These are phyloP conservation scores for Hofmannophila pseudospretella DNA, from an alignment of 2,888 invertebrate genomes.

Conservation along the genomic window DNA sequence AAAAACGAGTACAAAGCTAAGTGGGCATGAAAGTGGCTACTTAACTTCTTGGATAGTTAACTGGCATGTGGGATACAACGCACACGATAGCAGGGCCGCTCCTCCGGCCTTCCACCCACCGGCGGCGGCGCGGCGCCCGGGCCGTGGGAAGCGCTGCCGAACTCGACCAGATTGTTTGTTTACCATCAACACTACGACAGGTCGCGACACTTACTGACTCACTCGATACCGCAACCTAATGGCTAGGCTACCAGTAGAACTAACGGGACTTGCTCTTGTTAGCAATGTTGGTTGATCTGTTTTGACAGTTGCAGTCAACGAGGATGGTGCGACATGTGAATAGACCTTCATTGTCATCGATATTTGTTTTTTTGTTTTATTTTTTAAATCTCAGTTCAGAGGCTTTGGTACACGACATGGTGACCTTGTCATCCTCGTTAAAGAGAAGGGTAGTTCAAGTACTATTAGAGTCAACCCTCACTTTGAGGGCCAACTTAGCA, in stretches of 20 bases:
- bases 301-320: neutral
- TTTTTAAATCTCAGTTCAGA: too few species aligned
- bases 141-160: conserved; percentile 23
- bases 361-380: too few species aligned
- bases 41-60: neutral
- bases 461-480: too few species aligned
- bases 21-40: too few species aligned
- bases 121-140: conserved; percentile 12
- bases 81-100: conserved; percentile 7
- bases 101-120: conserved; percentile 21
- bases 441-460: too few species aligned
- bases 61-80: neutral
- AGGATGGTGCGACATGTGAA: neutral
- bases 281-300: neutral
- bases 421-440: too few species aligned
- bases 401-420: too few species aligned
- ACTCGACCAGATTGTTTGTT: conserved; percentile 6
- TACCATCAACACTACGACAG: conserved; percentile 8
- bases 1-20: neutral
- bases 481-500: too few species aligned
- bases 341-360: neutral
- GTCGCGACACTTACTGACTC: conserved; percentile 10
- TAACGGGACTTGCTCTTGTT: conserved; percentile 5
- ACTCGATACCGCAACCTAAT: conserved; percentile 10
- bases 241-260: conserved; percentile 1